These are phyloP conservation scores for Diplolepis rosae DNA, from an alignment of 2,888 invertebrate genomes.

Conservation along the genomic window DNA sequence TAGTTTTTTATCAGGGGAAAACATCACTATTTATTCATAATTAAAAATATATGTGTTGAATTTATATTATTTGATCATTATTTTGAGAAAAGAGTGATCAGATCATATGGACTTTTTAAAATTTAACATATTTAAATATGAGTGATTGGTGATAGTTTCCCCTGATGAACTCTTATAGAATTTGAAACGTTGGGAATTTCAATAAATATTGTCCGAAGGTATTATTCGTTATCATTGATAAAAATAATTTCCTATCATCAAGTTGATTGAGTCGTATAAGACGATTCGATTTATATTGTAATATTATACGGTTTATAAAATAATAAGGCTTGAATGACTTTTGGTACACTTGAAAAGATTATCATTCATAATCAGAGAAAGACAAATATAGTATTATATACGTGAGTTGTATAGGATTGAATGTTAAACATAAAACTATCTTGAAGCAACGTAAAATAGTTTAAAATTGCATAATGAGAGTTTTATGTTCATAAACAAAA, in stretches of 20 bases:
- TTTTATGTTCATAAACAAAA: not conserved
- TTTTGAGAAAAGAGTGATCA: no score
- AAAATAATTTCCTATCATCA: not conserved
- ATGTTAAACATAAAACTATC: not conserved
- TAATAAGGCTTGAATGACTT: constrained; percentile 32
- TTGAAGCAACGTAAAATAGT: not conserved
- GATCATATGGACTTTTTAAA: no score
- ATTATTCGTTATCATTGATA: not conserved
- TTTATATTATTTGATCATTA: no score
- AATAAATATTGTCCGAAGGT: no score
- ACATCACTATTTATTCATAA: no score
- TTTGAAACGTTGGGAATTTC: no score
- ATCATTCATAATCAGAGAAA: not conserved
- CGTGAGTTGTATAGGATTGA: not conserved
- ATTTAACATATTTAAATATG: no score
- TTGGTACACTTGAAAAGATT: not conserved
- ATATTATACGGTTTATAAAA: not conserved
- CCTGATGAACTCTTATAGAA: no score
- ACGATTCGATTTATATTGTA: not conserved
- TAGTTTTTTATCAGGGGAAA: no score
- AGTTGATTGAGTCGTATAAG: not conserved
- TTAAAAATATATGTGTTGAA: no score
- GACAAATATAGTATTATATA: not conserved
- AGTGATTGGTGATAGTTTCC: no score
- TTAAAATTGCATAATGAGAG: not conserved